Evolutionary conservation across 2,113 vertebrate genomes (phyloP), one percentile per base, ranked within the genome.

Genomic region (Lepidiolamprologus cunningtoni): DNA sequence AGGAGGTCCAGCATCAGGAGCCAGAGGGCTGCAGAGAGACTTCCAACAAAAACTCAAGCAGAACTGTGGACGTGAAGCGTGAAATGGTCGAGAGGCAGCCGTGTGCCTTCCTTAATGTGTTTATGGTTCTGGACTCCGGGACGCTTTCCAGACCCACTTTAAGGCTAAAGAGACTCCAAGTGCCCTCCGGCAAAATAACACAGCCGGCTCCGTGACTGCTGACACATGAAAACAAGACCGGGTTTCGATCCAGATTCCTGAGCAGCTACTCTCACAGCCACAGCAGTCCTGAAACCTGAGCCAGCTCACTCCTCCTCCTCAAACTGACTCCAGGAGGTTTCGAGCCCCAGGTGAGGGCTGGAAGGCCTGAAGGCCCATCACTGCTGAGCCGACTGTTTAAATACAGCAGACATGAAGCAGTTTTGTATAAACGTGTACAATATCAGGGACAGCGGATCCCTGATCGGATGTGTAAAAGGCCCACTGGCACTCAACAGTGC

Each of bases 181-280:
- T 87, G 85, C 82, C 92, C 88, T 89, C 76, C 68, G 14, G 91
- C 93, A 4, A n/a, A 91, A 89, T 87, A 91, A 89, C 87, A 86
- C 57, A 54, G 52, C 55, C 50, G 19, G 86, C 80, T 57, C 81
- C 6, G 81, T 73, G 84, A 89, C 35, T 88, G 90, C 93, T 91
- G 91, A 94, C 91, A 92, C 88, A 89, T 37, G 61, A 86, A 90
- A 94, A 88, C 76, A 57, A 58, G 7, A 4, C 47, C 12, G 19
- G 58, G 55, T 80, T 86, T 83, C 45, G 45, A 71, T 86, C 85
- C 84, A 50, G 40, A 28, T 16, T 61, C 61, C 71, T 79, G 47
- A 84, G 42, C 81, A 80, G 78, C 86, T 81, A 52, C 87, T 33
- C 83, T 33, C 58, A 57, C 21, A 61, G 66, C 81, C 57, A 85